These are phyloP conservation scores for Liasis olivaceus DNA, from an alignment of 2,797 vertebrate species.

Conservation along the genomic window DNA sequence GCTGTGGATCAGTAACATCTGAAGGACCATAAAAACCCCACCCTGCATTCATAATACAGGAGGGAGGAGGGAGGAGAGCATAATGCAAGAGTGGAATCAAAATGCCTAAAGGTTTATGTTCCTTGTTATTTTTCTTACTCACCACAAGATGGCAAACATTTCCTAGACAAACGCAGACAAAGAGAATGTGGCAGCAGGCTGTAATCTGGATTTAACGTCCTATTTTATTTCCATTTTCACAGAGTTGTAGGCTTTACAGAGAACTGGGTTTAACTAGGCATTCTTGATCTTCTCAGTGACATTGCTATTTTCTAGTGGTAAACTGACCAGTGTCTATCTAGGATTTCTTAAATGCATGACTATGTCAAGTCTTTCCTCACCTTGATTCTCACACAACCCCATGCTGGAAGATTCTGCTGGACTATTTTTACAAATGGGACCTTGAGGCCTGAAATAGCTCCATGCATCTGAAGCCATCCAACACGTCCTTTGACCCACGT, in stretches of 20 bases:
- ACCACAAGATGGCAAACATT: constrained; percentile 72
- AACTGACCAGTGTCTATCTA: not conserved
- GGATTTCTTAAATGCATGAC: not conserved
- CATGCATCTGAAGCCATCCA: not conserved
- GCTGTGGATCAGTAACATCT: not conserved
- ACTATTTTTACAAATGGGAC: constrained; percentile 1
- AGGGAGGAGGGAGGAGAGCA: not conserved
- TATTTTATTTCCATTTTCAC: not conserved
- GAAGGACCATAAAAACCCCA: not conserved
- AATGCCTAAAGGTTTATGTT: not conserved
- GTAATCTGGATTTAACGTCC: not conserved
- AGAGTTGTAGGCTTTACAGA: not conserved
- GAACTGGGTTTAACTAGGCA: not conserved
- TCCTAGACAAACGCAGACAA: constrained; percentile 41
- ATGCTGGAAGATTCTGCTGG: not conserved
- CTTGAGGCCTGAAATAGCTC: not conserved
- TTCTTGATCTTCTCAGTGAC: not conserved
- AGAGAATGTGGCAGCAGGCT: rapidly evolving
- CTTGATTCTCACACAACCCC: not conserved
- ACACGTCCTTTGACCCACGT: not conserved
- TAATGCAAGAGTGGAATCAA: not conserved
- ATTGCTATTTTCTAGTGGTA: not conserved
- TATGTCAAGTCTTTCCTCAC: not conserved
- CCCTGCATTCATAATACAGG: not conserved
- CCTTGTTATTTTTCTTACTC: not conserved